These are phyloP conservation scores for Empidonax alnorum DNA, from an alignment of 2,113 vertebrate species.

Conservation along the genomic window DNA sequence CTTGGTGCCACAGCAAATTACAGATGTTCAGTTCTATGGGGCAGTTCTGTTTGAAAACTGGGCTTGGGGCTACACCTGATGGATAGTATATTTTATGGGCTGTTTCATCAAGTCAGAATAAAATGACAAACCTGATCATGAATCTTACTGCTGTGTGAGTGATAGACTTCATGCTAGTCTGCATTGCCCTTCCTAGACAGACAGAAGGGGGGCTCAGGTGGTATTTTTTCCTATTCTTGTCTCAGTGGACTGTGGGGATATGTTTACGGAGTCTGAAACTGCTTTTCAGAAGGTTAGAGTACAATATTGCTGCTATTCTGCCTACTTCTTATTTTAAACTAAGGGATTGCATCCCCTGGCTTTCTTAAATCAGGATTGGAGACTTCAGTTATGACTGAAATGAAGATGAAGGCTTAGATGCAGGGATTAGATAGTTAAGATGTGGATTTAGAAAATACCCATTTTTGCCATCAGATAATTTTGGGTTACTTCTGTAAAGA, in stretches of 20 bases:
- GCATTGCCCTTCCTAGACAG: not conserved
- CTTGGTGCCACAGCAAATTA: not conserved
- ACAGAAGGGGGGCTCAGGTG: not conserved
- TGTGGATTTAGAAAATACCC: slow-evolving; percentile 42
- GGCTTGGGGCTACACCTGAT: not conserved
- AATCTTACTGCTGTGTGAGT: not conserved
- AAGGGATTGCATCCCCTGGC: not conserved
- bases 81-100: not conserved
- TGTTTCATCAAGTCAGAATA: not conserved
- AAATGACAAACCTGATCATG: not conserved
- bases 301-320: not conserved
- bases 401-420: slow-evolving; percentile 16
- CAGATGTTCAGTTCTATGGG: not conserved
- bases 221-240: not conserved
- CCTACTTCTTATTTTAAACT: not conserved
- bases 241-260: not conserved
- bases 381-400: slow-evolving; percentile 31
- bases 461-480: slow-evolving; percentile 42
- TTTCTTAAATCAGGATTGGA: slow-evolving; percentile 38
- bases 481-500: slow-evolving; percentile 33
- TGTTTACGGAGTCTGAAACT: not conserved
- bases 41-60: not conserved
- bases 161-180: not conserved
- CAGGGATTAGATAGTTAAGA: slow-evolving; percentile 26
- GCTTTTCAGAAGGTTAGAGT: not conserved